Percentiles rank a stretch among this genome's conserved stretches.
phyloP scores from a whole-genome alignment of 2,113 vertebrate genomes.

The Centropus unirufus region DNA sequence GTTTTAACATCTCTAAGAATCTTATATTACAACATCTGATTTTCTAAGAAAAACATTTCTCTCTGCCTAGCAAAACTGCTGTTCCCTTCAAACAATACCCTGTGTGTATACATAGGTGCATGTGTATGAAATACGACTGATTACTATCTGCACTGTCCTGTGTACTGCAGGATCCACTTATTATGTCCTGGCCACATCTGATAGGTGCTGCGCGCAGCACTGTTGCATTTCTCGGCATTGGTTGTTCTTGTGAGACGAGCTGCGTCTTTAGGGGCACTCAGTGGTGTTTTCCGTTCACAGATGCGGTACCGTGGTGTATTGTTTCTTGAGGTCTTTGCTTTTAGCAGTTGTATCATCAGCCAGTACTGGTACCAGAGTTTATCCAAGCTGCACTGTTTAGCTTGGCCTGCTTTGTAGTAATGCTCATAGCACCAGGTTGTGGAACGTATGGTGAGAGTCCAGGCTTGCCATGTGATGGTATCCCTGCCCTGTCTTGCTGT shows the following conservation, averaged over 20 bases:
- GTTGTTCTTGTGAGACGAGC: not conserved
- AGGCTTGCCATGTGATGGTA: not conserved
- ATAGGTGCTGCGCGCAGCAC: not conserved
- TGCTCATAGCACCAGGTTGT: accelerated
- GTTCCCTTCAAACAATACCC: not conserved
- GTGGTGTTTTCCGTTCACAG: not conserved
- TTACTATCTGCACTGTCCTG: not conserved
- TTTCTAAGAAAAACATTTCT: not conserved
- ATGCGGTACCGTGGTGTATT: not conserved
- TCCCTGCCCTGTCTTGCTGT: not conserved
- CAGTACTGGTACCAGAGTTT: not conserved
- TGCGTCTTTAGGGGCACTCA: not conserved
- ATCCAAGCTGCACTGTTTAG: not conserved
- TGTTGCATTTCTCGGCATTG: not conserved
- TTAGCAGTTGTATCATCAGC: not conserved
- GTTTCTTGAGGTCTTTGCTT: not conserved
- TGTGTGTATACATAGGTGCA: not conserved
- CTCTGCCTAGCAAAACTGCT: not conserved
- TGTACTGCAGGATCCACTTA: not conserved
- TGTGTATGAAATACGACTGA: not conserved
- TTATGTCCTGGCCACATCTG: not conserved
- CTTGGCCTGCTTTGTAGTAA: not conserved
- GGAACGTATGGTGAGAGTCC: not conserved
- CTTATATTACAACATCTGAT: not conserved
- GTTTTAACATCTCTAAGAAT: not conserved